Conservation (phyloP, 1,140 invertebrate genomes). For the Bombus pascuorum region DNA sequence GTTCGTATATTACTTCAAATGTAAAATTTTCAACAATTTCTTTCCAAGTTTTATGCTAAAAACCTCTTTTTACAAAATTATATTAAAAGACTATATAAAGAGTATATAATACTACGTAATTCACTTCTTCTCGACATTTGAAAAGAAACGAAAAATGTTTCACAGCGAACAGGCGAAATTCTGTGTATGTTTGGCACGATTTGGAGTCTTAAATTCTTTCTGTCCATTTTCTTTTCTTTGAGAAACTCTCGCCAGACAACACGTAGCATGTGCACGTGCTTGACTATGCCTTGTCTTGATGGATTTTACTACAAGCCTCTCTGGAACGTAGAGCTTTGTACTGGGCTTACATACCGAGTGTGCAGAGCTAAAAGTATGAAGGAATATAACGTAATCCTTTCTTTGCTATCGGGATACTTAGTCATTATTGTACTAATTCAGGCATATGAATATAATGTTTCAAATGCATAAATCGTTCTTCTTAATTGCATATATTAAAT, state of each 20-base stretch:
- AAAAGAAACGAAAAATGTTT: background rate
- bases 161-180: no score
- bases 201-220: background rate
- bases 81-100: no score
- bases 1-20: background rate
- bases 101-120: no score
- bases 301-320: background rate
- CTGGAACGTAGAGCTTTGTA: background rate
- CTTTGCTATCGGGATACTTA: background rate
- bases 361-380: background rate
- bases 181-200: background rate
- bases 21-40: background rate
- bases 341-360: background rate
- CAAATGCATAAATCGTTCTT: background rate
- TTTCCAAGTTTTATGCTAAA: no score
- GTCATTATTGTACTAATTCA: background rate
- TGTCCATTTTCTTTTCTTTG: background rate
- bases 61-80: no score
- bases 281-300: background rate
- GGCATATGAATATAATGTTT: no score
- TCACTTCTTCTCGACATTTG: no score
- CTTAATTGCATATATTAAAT: background rate
- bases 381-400: background rate
- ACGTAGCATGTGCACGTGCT: background rate
- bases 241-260: background rate